Base-by-base conservation (phyloP, 2,888 invertebrate genomes). In the Tenthredo mesomela region DNA sequence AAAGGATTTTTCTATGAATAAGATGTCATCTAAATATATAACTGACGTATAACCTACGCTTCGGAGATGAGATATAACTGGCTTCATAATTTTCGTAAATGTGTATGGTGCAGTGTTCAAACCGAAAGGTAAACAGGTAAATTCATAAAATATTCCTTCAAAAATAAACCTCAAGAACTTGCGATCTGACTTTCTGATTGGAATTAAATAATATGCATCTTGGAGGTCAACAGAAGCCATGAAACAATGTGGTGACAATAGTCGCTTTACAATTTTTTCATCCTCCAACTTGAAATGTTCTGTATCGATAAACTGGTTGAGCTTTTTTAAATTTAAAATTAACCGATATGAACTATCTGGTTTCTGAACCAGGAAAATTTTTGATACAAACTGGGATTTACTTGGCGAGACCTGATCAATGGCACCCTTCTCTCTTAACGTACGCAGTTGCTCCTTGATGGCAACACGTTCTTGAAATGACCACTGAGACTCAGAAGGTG, bases 261-360 rank as follows among this genome's bases (percentile, higher is more conserved):
- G 40, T 54, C 71, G 84, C 29, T 73, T 71, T 29, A 84, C 87
- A 5, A 85, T 86, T 47, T 77, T 73, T 10, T 50, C 37, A 71
- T 87, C 83, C 77, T 87, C 86, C 58, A 88, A 43, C 82, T 87
- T 86, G 77, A 88, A 88, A 86, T 88, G 87, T 25, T 86, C 71
- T 7, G 83, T 80, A 15, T 67, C 21, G 10, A 40, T 40, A 40
- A 40, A 40, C 40, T 40, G 9, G 40, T 40, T 40, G 40, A 40
- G 40, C 40, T 40, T 84, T 67, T 87, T 87, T 9, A 86, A 71
- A 33, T 88, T 88, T 18, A 88, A 43, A 29, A 87, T 87, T 25
- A 87, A 85, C 29, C 88, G 85, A 58, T 82, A 71, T 33, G 65
- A 47, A n/a, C 85, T 86, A 33, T 87, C 80, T 29, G 82, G 50